Conservation (phyloP, 2,797 vertebrate species). For the Geotrypetes seraphini region DNA sequence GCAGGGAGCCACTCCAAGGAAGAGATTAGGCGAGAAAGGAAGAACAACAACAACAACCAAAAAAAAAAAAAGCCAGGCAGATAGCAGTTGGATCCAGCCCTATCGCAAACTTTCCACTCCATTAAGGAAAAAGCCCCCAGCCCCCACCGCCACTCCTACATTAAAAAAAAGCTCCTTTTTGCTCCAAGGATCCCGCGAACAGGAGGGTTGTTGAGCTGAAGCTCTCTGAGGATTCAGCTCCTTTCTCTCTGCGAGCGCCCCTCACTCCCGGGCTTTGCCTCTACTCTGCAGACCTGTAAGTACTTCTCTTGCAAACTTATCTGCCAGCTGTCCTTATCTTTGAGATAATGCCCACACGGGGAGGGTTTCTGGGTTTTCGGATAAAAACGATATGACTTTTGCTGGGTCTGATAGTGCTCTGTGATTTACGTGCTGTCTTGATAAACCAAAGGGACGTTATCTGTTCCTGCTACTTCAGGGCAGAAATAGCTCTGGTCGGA, state of each 20-base stretch:
- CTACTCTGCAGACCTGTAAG: slow-evolving; percentile 21
- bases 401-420: slow-evolving; percentile 27
- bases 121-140: background rate
- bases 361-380: no score
- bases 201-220: background rate
- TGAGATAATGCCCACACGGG: slow-evolving; percentile 56
- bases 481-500: no score
- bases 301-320: slow-evolving; percentile 33
- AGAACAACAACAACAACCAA: slow-evolving; percentile 25
- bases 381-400: slow-evolving; percentile 29
- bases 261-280: no score
- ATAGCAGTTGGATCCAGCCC: background rate
- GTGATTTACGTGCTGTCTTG: slow-evolving; percentile 44
- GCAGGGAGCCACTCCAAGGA: slow-evolving; percentile 45
- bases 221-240: slow-evolving; percentile 9
- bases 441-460: no score
- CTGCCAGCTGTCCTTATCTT: slow-evolving; percentile 55
- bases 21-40: slow-evolving; percentile 45
- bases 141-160: background rate
- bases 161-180: background rate
- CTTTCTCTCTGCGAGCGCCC: no score
- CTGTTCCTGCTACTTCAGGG: no score
- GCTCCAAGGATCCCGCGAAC: no score
- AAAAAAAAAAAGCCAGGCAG: slow-evolving; percentile 14
- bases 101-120: background rate